Conservation (phyloP, 1,140 invertebrate species). For the Magallana ariakensis region DNA sequence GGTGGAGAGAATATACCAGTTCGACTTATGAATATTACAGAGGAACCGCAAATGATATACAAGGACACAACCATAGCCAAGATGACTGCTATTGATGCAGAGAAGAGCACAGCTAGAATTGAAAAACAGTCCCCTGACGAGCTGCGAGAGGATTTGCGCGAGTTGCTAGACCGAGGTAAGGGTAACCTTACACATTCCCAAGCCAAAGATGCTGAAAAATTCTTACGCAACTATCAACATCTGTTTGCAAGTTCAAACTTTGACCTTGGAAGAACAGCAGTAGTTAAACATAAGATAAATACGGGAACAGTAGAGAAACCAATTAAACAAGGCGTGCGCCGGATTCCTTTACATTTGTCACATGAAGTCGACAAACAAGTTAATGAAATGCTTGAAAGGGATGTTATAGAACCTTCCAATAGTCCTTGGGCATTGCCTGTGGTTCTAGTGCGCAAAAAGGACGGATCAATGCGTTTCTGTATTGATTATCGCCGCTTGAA, state of each 20-base stretch:
- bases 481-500: slow-evolving; percentile 3
- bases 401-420: slow-evolving; percentile 16
- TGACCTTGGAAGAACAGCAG: slow-evolving; percentile 12
- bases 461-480: neutral
- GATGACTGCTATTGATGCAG: no score
- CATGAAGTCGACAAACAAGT: no score
- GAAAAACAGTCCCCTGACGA: no score
- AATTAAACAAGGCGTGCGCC: neutral
- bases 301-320: neutral
- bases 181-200: neutral
- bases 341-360: no score
- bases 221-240: slow-evolving; percentile 18
- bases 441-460: slow-evolving; percentile 14
- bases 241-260: no score
- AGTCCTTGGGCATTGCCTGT: slow-evolving; percentile 25
- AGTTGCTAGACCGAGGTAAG: neutral
- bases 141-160: neutral
- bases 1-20: no score
- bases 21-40: no score
- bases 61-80: no score
- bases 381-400: no score
- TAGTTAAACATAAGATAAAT: slow-evolving; percentile 44
- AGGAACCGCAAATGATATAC: no score
- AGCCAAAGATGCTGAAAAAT: neutral
- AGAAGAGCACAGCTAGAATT: no score